Base-by-base conservation (phyloP, 2,113 vertebrate species). In the Hucho hucho region DNA sequence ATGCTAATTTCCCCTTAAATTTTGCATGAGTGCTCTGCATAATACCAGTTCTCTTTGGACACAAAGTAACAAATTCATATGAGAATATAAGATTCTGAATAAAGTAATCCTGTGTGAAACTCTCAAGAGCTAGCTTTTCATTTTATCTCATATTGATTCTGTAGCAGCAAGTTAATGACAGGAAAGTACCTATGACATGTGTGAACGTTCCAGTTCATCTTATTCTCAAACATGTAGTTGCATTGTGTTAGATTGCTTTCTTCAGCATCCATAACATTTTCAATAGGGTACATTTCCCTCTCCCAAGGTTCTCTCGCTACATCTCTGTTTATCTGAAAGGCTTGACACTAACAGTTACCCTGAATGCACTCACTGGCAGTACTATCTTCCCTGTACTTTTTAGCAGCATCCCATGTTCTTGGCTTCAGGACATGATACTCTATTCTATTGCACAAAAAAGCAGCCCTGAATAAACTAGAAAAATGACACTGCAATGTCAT, bases 401-500 rank as follows among this genome's bases (percentile, higher is more conserved):
- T 16, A 18, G 49, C 49, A 53, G 49, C 49, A 16, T 53, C 49
- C 49, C 4, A 14, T 53, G 49, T 3, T 18, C 49, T 53, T 53
- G 12, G 49, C 58, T 61, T 11, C n/a, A n/a, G 16, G 58, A 61
- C 58, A 61, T 22, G n/a, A 9, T 61, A n/a, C 4, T 6, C n/a
- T 61, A 56, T 56, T 56, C 20, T 56, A 61, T 11, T 66, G 71
- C 43, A 73, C n/a, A 24, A 47, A 70, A 64, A 16, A 77, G 58
- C 66, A 46, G 24, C 63, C 6, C 26, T 49, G 68, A 72, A 25
- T 67, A 66, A 70, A 69, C 64, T 25, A 28, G 29, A 75, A 75
- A 69, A 75, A 74, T 80, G 73, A 78, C 43, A 43, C 28, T 66
- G 46, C n/a, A 47, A 61, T 74, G 25, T 66, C 65, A 56, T 69